These are phyloP conservation scores for Dendrolimus kikuchii DNA, from an alignment of 1,140 invertebrate species.

Conservation along the genomic window DNA sequence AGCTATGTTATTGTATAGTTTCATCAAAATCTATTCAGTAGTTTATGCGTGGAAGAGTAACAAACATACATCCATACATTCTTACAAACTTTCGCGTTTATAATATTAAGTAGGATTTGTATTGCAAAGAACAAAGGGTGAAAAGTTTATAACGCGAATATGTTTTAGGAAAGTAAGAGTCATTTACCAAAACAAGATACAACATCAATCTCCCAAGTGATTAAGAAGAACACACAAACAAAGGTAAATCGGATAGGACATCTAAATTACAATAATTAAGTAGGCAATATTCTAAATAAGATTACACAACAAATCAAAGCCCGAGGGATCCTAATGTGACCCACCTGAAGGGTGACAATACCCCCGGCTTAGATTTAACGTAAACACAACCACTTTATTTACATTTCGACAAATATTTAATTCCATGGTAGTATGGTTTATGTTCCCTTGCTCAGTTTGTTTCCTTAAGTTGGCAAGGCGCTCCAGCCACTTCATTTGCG, in stretches of 20 bases:
- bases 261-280: constrained; percentile 32
- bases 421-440: constrained; percentile 2
- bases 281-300: constrained; percentile 27
- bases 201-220: too few relatives aligned
- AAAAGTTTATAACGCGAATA: too few relatives aligned
- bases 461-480: constrained; percentile 20
- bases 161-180: too few relatives aligned
- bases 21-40: too few relatives aligned
- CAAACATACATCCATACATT: too few relatives aligned
- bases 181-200: too few relatives aligned
- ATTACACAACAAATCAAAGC: constrained; percentile 52
- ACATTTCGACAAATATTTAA: constrained; percentile 14
- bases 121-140: too few relatives aligned
- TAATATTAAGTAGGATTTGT: too few relatives aligned
- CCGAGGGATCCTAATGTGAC: constrained; percentile 22
- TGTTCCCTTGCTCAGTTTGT: constrained; percentile 5
- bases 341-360: constrained; percentile 36
- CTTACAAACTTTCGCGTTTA: too few relatives aligned
- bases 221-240: not conserved
- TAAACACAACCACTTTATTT: constrained; percentile 11
- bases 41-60: too few relatives aligned
- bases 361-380: constrained; percentile 30
- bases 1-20: too few relatives aligned
- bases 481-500: constrained; percentile 59
- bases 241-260: constrained; percentile 6